Evolutionary conservation across 2,888 invertebrate species (phyloP), one percentile per base, ranked within the genome.

Genomic region (Fragum sueziense): DNA sequence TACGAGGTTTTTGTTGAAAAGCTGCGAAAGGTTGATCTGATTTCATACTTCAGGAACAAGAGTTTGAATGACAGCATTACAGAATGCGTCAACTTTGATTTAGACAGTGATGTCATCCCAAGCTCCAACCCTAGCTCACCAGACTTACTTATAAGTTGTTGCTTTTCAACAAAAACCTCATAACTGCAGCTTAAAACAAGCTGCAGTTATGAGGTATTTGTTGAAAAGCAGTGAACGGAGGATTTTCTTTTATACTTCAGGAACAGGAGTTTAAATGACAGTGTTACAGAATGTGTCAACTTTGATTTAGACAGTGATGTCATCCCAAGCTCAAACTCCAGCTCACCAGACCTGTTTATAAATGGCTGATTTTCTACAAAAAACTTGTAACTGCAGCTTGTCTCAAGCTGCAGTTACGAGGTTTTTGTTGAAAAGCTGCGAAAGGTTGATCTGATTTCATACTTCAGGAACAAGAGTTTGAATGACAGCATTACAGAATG

Each of bases 291-390:
- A 27, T 41, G 3, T 29, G 67, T 78, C 20, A 77, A 68, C 34
- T 81, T 82, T 57, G 61, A 75, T 37, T 62, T 80, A n/a, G 65
- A 67, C 25, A 61, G 65, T 70, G 79, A 84, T 76, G 62, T 84
- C 29, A 68, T 84, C 11, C 80, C 71, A 14, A 80, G 72, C 47
- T 84, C 84, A 47, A 84, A 79, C 34, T 80, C 84, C n/a, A 65
- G 69, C 57, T 76, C 80, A 41, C 75, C 62, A 27, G 74, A 76
- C 31, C 52, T 67, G n/a, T 69, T 33, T 25, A 33, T 68, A n/a
- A n/a, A n/a, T n/a, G n/a, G n/a, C n/a, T n/a, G n/a, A n/a, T n/a
- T n/a, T n/a, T n/a, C n/a, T n/a, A n/a, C n/a, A n/a, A n/a, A n/a
- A n/a, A n/a, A n/a, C n/a, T n/a, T n/a, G n/a, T n/a, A n/a, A n/a